phyloP scores from a whole-genome alignment of 2,113 vertebrate species.

The Ochotona curzoniae region DNA sequence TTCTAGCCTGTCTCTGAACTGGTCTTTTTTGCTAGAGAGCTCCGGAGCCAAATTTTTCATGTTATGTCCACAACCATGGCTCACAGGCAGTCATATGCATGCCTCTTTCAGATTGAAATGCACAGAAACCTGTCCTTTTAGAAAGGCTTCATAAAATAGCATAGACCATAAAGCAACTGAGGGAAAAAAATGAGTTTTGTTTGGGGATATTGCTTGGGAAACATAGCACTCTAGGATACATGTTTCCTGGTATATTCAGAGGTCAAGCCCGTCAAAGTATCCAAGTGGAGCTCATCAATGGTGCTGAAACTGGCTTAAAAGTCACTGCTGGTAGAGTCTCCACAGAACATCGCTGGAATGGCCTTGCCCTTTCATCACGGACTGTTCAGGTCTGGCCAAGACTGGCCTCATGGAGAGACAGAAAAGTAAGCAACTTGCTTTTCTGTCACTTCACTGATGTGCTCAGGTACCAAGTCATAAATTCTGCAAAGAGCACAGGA shows the following conservation, averaged over 20 bases:
- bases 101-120: not conserved
- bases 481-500: not conserved
- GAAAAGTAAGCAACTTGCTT: not conserved
- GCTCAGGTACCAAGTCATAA: not conserved
- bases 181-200: conserved; percentile 16
- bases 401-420: not conserved
- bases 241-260: conserved; percentile 27
- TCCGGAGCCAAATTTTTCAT: conserved; percentile 61
- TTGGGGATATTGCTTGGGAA: conserved; percentile 33
- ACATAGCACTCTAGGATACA: not conserved
- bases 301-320: not conserved
- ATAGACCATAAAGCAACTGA: not conserved
- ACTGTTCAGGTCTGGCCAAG: not conserved
- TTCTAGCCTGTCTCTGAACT: conserved; percentile 63
- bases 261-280: not conserved
- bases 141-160: not conserved
- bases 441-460: not conserved
- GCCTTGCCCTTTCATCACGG: not conserved
- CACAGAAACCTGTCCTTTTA: conserved; percentile 4
- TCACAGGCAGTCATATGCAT: not conserved
- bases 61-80: conserved; percentile 20
- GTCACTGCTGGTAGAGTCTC: not conserved
- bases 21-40: conserved; percentile 50
- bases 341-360: not conserved
- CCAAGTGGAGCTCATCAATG: not conserved